A percentile compares a stretch with the other conserved stretches of the same genome.
Conservation (phyloP, 2,888 invertebrate species). For the Eupithecia pulchellata region DNA sequence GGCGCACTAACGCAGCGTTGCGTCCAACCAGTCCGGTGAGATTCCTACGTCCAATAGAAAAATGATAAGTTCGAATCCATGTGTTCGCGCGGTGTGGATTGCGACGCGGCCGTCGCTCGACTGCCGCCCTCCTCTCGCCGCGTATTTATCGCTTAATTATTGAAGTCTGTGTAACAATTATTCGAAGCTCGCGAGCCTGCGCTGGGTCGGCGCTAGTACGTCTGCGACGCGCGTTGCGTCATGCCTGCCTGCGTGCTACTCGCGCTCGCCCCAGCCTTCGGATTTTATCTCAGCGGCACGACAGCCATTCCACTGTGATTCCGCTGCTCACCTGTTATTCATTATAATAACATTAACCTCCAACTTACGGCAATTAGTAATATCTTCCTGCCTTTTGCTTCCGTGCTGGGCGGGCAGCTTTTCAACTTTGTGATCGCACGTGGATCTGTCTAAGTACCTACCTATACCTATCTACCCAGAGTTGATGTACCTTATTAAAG, state of each 20-base stretch:
- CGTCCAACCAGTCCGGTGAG: slow-evolving; percentile 88
- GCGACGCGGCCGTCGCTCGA: slow-evolving; percentile 80
- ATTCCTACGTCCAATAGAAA: slow-evolving; percentile 87
- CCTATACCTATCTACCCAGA: slow-evolving; percentile 1
- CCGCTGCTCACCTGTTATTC: slow-evolving; percentile 70
- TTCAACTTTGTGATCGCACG: slow-evolving; percentile 37
- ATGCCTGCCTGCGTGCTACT: slow-evolving; percentile 48
- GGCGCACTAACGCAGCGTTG: slow-evolving; percentile 84
- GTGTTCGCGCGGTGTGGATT: slow-evolving; percentile 77
- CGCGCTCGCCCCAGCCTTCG: slow-evolving; percentile 59
- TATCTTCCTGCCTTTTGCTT: slow-evolving; percentile 72
- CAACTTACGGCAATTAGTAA: slow-evolving; percentile 65
- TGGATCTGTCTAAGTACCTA: slow-evolving; percentile 14
- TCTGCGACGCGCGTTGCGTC: slow-evolving; percentile 78
- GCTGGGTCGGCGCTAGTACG: slow-evolving; percentile 76
- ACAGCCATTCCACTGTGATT: slow-evolving; percentile 65
- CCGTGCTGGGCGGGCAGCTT: slow-evolving; percentile 56
- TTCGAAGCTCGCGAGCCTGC: slow-evolving; percentile 71
- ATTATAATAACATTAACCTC: slow-evolving; percentile 74
- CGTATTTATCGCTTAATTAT: slow-evolving; percentile 85
- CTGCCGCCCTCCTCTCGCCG: slow-evolving; percentile 82
- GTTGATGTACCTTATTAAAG: not conserved
- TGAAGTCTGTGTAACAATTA: slow-evolving; percentile 83
- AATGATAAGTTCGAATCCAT: slow-evolving; percentile 75
- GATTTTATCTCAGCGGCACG: slow-evolving; percentile 68